These are phyloP conservation scores for Netelia virgata DNA, from an alignment of 2,888 invertebrate species.

Conservation along the genomic window DNA sequence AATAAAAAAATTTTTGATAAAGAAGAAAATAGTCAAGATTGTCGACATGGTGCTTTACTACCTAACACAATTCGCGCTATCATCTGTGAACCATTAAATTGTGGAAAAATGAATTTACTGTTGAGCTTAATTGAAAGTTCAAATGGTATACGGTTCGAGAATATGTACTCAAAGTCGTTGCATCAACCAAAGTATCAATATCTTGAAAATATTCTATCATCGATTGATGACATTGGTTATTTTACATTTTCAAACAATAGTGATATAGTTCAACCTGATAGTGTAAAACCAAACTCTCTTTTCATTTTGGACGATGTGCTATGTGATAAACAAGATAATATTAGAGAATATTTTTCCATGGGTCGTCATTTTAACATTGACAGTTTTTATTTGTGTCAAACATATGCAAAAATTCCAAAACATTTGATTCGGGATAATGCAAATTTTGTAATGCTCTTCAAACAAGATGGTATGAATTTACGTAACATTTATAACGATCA, in stretches of 20 bases:
- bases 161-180: constrained; percentile 66
- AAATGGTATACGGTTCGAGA: constrained; percentile 66
- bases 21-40: background rate
- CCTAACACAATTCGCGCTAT: constrained; percentile 72
- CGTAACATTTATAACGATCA: constrained; percentile 73
- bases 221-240: constrained; percentile 36
- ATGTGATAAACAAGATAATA: constrained; percentile 28
- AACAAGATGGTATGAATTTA: constrained; percentile 80
- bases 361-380: no score
- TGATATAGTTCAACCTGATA: constrained; percentile 68
- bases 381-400: no score
- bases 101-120: constrained; percentile 73
- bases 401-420: no score
- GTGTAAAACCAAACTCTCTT: constrained; percentile 76
- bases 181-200: constrained; percentile 66
- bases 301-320: constrained; percentile 79
- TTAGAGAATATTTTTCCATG: no score
- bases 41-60: constrained; percentile 74
- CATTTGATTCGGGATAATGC: constrained; percentile 33
- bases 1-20: background rate
- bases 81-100: constrained; percentile 68
- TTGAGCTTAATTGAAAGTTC: constrained; percentile 62
- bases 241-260: no score
- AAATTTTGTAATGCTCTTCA: constrained; percentile 79
- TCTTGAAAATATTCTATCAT: constrained; percentile 51